Evolutionary conservation across 1,140 invertebrate genomes (phyloP).

Genomic region (Scylla paramamosain): DNA sequence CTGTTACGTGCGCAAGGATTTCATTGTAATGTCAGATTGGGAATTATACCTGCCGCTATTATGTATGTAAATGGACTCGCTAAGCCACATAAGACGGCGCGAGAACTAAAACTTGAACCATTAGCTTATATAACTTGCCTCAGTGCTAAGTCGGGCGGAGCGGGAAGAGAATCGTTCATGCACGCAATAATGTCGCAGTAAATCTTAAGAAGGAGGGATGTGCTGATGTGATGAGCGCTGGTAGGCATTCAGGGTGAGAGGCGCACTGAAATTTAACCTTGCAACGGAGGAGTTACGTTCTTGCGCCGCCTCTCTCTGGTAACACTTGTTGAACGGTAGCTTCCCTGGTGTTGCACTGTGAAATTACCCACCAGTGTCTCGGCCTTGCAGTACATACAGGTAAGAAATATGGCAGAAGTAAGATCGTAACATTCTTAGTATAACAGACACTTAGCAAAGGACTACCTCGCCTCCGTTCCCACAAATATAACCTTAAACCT

Average conservation of each 20-base stretch:
- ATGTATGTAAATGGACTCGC: neutral
- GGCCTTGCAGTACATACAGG: slow-evolving; percentile 12
- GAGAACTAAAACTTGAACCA: neutral
- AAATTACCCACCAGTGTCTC: neutral
- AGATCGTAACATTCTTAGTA: neutral
- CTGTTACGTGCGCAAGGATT: neutral
- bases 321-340: slow-evolving; percentile 12
- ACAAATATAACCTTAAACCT: slow-evolving; percentile 61
- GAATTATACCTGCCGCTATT: neutral
- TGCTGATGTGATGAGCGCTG: neutral
- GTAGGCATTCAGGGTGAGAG: neutral
- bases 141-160: neutral
- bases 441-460: slow-evolving; percentile 49
- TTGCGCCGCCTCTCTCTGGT: neutral
- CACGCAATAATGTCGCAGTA: neutral
- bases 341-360: neutral
- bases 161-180: neutral
- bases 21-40: neutral
- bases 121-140: neutral
- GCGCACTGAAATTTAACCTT: neutral
- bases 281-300: neutral
- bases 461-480: slow-evolving; percentile 37
- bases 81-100: neutral
- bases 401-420: slow-evolving; percentile 29
- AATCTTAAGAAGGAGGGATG: neutral